Percentiles rank a stretch among this genome's conserved stretches.
These are phyloP conservation scores for Anoplopoma fimbria DNA, from an alignment of 2,113 vertebrate species.

Conservation along the genomic window DNA sequence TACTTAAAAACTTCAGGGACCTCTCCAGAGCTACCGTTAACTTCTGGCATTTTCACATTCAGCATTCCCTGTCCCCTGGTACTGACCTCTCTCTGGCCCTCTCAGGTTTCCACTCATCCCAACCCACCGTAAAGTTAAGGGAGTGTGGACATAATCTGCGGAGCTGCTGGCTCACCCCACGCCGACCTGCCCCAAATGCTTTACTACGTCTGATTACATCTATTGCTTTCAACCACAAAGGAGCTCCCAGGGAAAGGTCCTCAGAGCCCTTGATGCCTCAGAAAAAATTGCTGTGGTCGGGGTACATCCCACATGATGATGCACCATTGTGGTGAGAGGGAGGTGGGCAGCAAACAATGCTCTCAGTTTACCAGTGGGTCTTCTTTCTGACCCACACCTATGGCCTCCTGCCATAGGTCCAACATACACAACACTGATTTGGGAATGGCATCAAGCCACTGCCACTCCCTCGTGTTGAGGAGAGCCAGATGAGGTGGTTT, in stretches of 20 bases:
- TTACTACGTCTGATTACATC: constrained; percentile 78
- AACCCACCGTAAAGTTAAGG: constrained; percentile 67
- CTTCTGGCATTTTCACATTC: constrained; percentile 27
- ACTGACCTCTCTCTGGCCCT: constrained; percentile 45
- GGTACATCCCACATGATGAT: constrained; percentile 10
- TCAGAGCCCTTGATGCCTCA: constrained; percentile 32
- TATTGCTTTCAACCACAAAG: constrained; percentile 68
- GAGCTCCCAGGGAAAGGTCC: constrained; percentile 40
- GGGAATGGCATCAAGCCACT: background rate
- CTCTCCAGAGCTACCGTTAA: constrained; percentile 28
- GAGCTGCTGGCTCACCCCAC: constrained; percentile 76
- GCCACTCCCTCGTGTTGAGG: background rate
- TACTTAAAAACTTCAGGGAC: background rate
- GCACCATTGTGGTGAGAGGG: background rate
- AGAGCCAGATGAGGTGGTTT: constrained; percentile 12
- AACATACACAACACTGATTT: background rate
- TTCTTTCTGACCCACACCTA: background rate
- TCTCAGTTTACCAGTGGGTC: background rate
- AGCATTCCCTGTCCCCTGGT: constrained; percentile 25
- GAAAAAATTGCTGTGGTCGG: constrained; percentile 22
- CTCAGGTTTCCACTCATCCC: constrained; percentile 59
- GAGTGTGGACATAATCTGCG: constrained; percentile 66
- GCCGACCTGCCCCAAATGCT: constrained; percentile 67
- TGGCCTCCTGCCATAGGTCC: background rate
- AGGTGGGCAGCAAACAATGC: background rate